Conservation (phyloP, 2,113 vertebrate genomes). For the Antigone vipio region DNA sequence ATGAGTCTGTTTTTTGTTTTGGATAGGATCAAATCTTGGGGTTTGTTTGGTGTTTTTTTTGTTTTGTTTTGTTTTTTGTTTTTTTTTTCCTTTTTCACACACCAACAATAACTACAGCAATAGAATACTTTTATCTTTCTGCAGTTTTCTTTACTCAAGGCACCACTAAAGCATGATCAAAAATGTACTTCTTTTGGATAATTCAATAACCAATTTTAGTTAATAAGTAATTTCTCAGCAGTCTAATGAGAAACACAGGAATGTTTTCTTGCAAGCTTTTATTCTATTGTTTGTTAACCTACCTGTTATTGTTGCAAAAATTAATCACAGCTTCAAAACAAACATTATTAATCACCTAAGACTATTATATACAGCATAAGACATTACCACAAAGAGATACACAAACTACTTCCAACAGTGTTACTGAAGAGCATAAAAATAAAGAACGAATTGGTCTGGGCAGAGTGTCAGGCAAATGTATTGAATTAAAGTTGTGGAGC, state of each 20-base stretch:
- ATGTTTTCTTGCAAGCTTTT: neutral
- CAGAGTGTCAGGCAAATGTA: neutral
- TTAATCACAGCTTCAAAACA: neutral
- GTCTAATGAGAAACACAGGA: neutral
- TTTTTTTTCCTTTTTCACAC: neutral
- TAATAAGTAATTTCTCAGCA: neutral
- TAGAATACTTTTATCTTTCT: neutral
- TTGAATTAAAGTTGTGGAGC: neutral
- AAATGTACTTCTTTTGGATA: neutral
- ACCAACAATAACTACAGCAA: neutral
- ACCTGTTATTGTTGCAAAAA: neutral
- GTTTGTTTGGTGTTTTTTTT: too few species aligned
- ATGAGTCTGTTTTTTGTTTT: neutral
- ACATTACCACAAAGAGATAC: neutral
- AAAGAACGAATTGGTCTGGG: neutral
- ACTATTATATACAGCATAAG: neutral
- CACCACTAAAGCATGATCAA: neutral
- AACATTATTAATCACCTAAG: neutral
- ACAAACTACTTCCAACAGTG: neutral
- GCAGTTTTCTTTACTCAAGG: neutral
- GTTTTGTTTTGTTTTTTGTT: neutral
- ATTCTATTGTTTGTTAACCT: neutral
- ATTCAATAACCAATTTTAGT: neutral
- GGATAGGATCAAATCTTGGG: neutral
- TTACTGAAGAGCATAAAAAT: neutral